Evolutionary conservation across 2,797 vertebrate genomes (phyloP).

Genomic region (Balearica regulorum): DNA sequence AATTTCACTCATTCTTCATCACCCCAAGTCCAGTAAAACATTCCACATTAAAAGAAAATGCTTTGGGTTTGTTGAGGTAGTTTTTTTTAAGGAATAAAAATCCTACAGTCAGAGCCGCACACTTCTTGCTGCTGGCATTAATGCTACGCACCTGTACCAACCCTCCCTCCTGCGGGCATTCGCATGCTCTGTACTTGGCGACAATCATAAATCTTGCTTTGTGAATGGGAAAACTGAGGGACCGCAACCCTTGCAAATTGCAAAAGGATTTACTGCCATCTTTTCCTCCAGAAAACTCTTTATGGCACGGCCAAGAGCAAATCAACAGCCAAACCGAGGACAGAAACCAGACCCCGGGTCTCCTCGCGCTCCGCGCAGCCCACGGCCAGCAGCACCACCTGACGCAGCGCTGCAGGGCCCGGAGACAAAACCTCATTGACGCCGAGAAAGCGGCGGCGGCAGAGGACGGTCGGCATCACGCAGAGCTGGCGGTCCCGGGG

Average conservation of each 20-base stretch:
- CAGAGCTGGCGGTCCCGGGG: background rate
- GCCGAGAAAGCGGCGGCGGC: fast-evolving
- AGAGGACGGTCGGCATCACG: fast-evolving
- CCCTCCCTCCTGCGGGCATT: background rate
- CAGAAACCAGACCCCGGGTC: background rate
- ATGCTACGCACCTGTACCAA: background rate
- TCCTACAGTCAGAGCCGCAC: background rate
- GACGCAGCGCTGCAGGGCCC: background rate
- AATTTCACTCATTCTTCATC: background rate
- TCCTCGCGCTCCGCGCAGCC: background rate
- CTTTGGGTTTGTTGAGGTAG: too few species aligned
- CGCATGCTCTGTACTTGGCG: too few species aligned
- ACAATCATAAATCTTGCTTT: background rate
- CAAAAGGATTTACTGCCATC: background rate
- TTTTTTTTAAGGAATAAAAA: background rate
- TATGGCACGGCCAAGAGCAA: background rate
- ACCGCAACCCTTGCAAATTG: background rate
- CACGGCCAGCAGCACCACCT: fast-evolving
- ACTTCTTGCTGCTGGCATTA: background rate
- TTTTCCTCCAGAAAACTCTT: background rate
- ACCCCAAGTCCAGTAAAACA: background rate
- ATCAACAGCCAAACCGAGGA: background rate
- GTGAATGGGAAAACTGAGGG: background rate
- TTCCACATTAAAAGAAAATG: background rate
- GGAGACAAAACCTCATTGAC: background rate